phyloP scores from a whole-genome alignment of 2,888 invertebrate genomes.

The Steinernema scapterisci region DNA sequence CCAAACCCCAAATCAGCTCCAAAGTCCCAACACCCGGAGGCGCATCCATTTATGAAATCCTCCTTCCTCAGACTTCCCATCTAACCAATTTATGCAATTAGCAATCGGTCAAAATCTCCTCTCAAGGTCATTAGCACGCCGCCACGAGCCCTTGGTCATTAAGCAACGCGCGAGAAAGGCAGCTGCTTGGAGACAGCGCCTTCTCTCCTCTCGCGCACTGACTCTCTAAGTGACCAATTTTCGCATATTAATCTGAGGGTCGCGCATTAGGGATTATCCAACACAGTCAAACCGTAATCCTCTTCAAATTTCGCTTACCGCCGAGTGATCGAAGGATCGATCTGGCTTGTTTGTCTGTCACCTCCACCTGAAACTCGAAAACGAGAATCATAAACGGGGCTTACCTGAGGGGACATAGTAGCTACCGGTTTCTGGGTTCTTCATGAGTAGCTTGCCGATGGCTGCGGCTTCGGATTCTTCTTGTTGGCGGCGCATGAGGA shows the following conservation, averaged over 20 bases:
- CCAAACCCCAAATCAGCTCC: neutral
- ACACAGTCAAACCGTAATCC: constrained; percentile 7
- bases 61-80: neutral
- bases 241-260: constrained; percentile 3
- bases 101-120: constrained; percentile 29
- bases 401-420: constrained; percentile 26
- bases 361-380: constrained; percentile 6
- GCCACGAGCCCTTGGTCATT: neutral
- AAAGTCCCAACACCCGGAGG: neutral
- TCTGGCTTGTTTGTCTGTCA: too few species aligned
- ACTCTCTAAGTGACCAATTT: constrained; percentile 8
- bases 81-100: constrained; percentile 25
- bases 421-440: constrained; percentile 10
- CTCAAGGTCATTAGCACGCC: constrained; percentile 13
- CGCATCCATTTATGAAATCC: constrained; percentile 31
- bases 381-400: neutral
- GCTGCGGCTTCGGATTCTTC: constrained; percentile 13
- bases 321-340: neutral
- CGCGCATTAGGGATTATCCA: constrained; percentile 21
- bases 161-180: neutral
- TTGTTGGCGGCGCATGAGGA: constrained; percentile 9
- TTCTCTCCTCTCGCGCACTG: neutral
- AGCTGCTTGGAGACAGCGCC: constrained; percentile 8
- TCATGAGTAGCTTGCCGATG: neutral
- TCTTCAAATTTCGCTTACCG: constrained; percentile 11